These are phyloP conservation scores for Drosophila mojavensis DNA, from an alignment of 1,140 invertebrate species.

Conservation along the genomic window DNA sequence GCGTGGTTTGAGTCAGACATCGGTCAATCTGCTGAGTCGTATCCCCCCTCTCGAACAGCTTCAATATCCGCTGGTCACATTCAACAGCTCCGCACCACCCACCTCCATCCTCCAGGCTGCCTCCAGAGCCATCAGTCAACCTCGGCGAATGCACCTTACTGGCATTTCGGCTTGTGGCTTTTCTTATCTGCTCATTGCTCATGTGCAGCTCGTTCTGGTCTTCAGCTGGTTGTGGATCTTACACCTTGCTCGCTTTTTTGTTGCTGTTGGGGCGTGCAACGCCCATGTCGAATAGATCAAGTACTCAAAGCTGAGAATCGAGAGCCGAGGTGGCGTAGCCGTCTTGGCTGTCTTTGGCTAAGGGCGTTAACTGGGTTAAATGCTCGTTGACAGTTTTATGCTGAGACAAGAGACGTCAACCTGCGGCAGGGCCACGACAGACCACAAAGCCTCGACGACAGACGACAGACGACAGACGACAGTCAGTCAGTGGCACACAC, in stretches of 20 bases:
- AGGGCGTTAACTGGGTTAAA: conserved; percentile 81
- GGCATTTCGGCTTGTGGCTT: conserved; percentile 47
- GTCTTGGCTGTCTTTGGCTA: conserved; percentile 48
- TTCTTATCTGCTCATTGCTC: conserved; percentile 45
- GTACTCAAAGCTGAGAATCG: conserved; percentile 29
- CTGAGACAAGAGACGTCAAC: conserved; percentile 43
- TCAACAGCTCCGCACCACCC: conserved; percentile 69
- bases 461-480: conserved; percentile 49
- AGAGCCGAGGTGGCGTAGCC: conserved; percentile 19
- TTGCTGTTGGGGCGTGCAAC: conserved; percentile 33
- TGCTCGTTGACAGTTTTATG: conserved; percentile 79
- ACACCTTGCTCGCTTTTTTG: conserved; percentile 65
- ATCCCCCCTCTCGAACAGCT: conserved; percentile 21
- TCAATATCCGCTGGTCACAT: conserved; percentile 69
- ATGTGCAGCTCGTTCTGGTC: conserved; percentile 25
- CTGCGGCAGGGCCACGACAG: conserved; percentile 20
- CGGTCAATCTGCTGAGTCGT: conserved; percentile 60
- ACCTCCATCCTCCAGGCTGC: conserved; percentile 44
- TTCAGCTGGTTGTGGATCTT: conserved; percentile 59
- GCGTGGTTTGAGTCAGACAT: conserved; percentile 56
- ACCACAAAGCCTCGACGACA: conserved; percentile 37
- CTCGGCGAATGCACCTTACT: conserved; percentile 43
- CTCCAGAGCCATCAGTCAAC: conserved; percentile 62
- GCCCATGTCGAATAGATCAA: conserved; percentile 61
- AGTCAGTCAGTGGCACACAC: conserved; percentile 76